Conservation (phyloP, 2,797 vertebrate species). For the Bufotes viridis region DNA sequence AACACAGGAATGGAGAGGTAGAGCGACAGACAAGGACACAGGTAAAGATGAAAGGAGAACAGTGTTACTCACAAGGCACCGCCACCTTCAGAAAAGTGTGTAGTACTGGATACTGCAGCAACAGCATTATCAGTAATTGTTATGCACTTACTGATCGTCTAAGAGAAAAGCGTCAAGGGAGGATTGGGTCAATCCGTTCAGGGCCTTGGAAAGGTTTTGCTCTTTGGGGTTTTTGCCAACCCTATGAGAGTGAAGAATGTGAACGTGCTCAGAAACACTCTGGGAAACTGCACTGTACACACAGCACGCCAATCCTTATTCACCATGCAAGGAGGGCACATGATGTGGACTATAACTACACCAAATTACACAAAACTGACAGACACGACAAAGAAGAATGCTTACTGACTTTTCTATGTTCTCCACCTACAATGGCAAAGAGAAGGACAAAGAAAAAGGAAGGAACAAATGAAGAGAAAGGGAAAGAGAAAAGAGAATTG, state of each 20-base stretch:
- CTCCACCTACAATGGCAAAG: conserved; percentile 84
- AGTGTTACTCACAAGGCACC: conserved; percentile 27
- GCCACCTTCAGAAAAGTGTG: neutral
- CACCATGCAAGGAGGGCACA: conserved; percentile 18
- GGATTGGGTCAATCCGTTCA: conserved; percentile 36
- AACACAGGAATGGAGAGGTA: neutral
- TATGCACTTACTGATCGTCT: conserved; percentile 50
- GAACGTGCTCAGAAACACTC: conserved; percentile 3
- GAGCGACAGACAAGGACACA: conserved; percentile 14
- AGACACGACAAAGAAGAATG: conserved; percentile 66
- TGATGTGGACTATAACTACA: neutral
- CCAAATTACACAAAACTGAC: conserved; percentile 21
- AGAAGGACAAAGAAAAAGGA: conserved; percentile 65
- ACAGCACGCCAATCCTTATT: conserved; percentile 36
- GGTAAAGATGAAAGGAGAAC: neutral
- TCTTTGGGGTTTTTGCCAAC: conserved; percentile 44
- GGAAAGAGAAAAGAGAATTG: neutral
- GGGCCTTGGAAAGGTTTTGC: conserved; percentile 27
- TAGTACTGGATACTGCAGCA: neutral
- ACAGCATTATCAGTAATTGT: neutral
- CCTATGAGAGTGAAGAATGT: conserved; percentile 40
- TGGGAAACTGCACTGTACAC: neutral
- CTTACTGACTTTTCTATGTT: conserved; percentile 96
- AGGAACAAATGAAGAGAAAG: conserved; percentile 54
- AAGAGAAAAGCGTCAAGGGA: conserved; percentile 29